Evolutionary conservation across 1,140 invertebrate species (phyloP).

Genomic region (Hylaeus volcanicus): DNA sequence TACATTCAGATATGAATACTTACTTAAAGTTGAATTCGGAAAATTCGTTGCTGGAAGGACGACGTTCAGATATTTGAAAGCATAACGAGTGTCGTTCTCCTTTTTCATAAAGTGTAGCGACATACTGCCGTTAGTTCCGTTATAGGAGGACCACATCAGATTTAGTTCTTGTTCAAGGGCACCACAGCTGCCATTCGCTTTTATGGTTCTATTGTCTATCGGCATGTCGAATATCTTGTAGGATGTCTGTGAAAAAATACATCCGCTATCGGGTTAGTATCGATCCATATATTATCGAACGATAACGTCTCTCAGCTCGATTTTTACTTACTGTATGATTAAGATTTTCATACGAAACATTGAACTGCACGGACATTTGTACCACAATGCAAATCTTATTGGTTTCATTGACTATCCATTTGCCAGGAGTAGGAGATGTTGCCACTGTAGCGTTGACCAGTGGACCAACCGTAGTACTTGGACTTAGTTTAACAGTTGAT

Average conservation of each 20-base stretch:
- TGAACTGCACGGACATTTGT: slow-evolving; percentile 84
- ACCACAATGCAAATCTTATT: slow-evolving; percentile 82
- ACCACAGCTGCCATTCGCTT: slow-evolving; percentile 77
- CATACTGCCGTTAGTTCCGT: slow-evolving; percentile 46
- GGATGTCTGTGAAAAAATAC: slow-evolving; percentile 45
- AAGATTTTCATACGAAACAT: slow-evolving; percentile 81
- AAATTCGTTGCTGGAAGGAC: slow-evolving; percentile 54
- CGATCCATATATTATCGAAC: neutral
- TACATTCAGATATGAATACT: slow-evolving; percentile 7
- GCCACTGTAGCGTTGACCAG: slow-evolving; percentile 69
- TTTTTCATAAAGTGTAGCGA: slow-evolving; percentile 79
- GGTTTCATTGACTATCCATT: slow-evolving; percentile 79
- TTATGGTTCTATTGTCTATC: slow-evolving; percentile 60
- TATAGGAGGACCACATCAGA: slow-evolving; percentile 75
- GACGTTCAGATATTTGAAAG: slow-evolving; percentile 65
- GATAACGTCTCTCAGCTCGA: neutral
- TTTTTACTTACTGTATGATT: slow-evolving; percentile 43
- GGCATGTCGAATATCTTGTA: slow-evolving; percentile 78
- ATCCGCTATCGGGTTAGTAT: neutral
- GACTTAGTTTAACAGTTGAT: slow-evolving; percentile 52
- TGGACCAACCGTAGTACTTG: slow-evolving; percentile 40
- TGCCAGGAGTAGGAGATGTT: slow-evolving; percentile 72
- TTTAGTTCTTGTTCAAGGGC: slow-evolving; percentile 75
- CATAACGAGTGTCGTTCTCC: slow-evolving; percentile 73
- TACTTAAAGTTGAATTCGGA: slow-evolving; percentile 58